These are phyloP conservation scores for Aphelenchoides avenae DNA, from an alignment of 1,140 invertebrate genomes.

Conservation along the genomic window DNA sequence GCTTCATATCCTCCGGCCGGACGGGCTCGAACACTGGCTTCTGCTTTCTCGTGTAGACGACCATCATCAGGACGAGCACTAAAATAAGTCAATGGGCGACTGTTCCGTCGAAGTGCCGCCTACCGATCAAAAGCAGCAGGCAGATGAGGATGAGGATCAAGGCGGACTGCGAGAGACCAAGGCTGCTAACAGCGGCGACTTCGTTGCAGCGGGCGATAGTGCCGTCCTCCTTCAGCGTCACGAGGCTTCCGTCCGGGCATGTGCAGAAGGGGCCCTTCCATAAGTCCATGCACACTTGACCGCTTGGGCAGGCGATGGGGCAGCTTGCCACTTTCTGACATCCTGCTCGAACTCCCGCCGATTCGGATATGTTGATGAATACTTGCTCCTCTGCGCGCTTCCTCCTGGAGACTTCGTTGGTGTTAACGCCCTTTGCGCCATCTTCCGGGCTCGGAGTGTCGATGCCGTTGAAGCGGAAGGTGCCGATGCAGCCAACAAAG, in stretches of 20 bases:
- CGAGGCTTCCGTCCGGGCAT: conserved; percentile 42
- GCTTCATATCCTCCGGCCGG: conserved; percentile 55
- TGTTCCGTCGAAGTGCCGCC: no score
- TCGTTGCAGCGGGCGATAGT: conserved; percentile 49
- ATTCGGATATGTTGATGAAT: no score
- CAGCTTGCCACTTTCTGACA: conserved; percentile 47
- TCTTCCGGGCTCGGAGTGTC: conserved; percentile 10
- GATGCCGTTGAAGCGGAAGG: conserved; percentile 24
- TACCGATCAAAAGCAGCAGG: conserved; percentile 40
- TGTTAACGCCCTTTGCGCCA: no score
- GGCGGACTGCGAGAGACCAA: conserved; percentile 49
- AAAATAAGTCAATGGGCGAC: no score
- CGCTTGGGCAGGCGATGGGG: conserved; percentile 31
- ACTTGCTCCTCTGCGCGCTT: no score
- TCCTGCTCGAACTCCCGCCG: no score
- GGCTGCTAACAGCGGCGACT: conserved; percentile 39
- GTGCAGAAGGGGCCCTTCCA: conserved; percentile 59
- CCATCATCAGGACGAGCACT: conserved; percentile 48
- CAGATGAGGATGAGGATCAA: conserved; percentile 46
- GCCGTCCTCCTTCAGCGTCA: conserved; percentile 45
- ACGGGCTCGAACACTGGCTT: conserved; percentile 48
- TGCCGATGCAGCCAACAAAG: conserved; percentile 37
- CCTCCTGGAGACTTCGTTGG: no score
- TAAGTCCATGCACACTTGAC: conserved; percentile 48
- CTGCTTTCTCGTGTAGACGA: conserved; percentile 36